phyloP scores from a whole-genome alignment of 2,113 vertebrate genomes.

The Eptesicus fuscus region DNA sequence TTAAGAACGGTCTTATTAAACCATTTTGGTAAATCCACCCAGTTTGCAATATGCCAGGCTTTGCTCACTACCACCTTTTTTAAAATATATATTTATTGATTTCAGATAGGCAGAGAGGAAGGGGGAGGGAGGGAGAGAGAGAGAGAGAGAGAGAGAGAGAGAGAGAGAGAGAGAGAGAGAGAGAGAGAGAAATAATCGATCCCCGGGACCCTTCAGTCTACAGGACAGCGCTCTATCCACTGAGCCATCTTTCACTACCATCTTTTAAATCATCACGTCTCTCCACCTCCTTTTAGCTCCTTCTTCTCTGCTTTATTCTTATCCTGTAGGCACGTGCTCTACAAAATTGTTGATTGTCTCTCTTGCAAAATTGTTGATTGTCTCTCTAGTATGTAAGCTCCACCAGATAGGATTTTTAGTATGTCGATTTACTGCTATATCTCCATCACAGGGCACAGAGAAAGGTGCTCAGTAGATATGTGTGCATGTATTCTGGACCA shows the following conservation, averaged over 20 bases:
- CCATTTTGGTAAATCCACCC: neutral
- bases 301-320: too few species aligned
- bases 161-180: too few species aligned
- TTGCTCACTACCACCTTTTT: neutral
- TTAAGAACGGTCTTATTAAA: accelerated
- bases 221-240: too few species aligned
- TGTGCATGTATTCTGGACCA: accelerated
- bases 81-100: too few species aligned
- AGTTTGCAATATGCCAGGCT: neutral
- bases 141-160: too few species aligned
- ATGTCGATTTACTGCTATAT: accelerated
- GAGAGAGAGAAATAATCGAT: too few species aligned
- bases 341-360: accelerated
- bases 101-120: too few species aligned
- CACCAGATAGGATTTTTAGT: accelerated
- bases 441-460: neutral
- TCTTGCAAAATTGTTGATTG: neutral
- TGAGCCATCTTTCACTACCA: neutral
- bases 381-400: neutral
- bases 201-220: too few species aligned
- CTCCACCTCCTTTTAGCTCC: accelerated
- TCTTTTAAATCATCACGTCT: accelerated
- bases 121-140: too few species aligned
- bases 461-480: accelerated
- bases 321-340: accelerated